Evolutionary conservation across 2,113 vertebrate species (phyloP).

Genomic region (Malurus cyaneus): DNA sequence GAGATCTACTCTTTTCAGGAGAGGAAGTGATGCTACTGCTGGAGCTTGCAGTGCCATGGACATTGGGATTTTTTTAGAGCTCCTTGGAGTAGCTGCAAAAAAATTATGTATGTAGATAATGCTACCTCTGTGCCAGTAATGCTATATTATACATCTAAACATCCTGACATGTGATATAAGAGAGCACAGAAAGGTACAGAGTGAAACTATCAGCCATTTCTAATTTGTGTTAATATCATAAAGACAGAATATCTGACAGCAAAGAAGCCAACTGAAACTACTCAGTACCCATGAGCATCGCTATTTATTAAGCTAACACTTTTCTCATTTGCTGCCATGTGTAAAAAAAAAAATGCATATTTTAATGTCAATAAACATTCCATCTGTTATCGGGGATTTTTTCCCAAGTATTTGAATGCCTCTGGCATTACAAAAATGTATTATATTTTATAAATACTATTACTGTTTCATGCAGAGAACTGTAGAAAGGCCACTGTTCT

Average conservation of each 20-base stretch:
- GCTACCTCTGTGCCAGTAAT: neutral
- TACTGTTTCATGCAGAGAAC: neutral
- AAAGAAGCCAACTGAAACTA: neutral
- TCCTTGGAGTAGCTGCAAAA: neutral
- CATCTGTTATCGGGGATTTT: constrained; percentile 24
- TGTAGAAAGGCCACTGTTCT: constrained; percentile 2
- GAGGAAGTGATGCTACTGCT: neutral
- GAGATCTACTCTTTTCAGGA: neutral
- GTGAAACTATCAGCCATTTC: neutral
- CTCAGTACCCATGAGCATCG: neutral
- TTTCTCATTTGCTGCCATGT: neutral
- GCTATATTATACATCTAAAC: neutral
- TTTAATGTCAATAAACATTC: constrained; percentile 34
- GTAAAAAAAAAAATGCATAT: neutral
- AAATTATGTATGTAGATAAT: neutral
- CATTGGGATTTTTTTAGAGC: neutral
- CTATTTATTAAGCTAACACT: constrained; percentile 34
- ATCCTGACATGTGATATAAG: neutral
- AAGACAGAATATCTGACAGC: neutral
- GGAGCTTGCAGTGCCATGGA: neutral
- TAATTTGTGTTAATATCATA: neutral
- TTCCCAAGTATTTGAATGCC: neutral
- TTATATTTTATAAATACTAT: neutral
- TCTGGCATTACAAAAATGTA: neutral
- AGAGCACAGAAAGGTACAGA: neutral